These are phyloP conservation scores for Pocillopora grandis DNA, from an alignment of 92 coral and sea anemone genomes.

Conservation along the genomic window DNA sequence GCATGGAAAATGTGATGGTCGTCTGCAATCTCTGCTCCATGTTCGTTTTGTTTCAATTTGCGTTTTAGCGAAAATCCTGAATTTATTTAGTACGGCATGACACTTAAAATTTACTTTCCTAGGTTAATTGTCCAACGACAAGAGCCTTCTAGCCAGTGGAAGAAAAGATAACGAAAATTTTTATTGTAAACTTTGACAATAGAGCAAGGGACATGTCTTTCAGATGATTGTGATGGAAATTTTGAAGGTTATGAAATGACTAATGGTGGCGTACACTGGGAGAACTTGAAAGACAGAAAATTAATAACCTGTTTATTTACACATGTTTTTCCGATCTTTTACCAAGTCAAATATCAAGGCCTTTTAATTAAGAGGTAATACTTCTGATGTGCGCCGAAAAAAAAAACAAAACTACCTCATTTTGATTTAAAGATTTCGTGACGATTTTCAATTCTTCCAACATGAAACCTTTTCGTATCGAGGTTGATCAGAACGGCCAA, in stretches of 20 bases:
- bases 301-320: constrained; percentile 3
- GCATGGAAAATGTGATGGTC: too few relatives aligned
- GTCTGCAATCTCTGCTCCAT: too few relatives aligned
- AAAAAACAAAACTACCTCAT: background rate
- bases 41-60: too few relatives aligned
- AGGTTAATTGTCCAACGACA: background rate
- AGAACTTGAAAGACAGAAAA: background rate
- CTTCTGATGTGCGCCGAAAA: background rate
- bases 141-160: background rate
- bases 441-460: background rate
- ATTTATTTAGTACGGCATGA: too few relatives aligned
- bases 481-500: background rate
- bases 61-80: too few relatives aligned
- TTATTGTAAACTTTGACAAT: background rate
- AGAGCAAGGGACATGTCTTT: background rate
- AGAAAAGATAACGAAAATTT: background rate
- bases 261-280: background rate
- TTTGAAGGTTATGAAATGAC: background rate
- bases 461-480: background rate
- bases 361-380: constrained; percentile 10
- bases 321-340: background rate
- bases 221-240: constrained; percentile 28
- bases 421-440: background rate
- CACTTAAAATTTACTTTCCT: background rate
- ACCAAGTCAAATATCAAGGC: background rate